A percentile compares a stretch with the other conserved stretches of the same genome.
Conservation (phyloP, 2,797 vertebrate species). For the Crax fasciolata region DNA sequence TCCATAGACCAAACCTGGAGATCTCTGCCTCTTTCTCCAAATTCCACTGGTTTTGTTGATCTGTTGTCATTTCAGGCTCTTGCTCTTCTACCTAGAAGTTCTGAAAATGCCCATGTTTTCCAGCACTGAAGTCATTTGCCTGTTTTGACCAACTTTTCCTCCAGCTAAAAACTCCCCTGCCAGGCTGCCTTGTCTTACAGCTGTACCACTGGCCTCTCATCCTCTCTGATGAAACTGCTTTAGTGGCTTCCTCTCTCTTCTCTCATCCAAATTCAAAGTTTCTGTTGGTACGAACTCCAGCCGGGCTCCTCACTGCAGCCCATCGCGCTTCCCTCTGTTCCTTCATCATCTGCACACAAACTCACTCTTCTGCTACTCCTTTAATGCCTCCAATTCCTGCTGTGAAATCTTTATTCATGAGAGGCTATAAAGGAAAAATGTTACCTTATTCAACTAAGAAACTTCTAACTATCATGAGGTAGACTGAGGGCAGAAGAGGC, state of each 20-base stretch:
- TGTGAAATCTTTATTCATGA: background rate
- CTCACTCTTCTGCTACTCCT: background rate
- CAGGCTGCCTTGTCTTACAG: background rate
- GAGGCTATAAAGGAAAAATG: accelerated
- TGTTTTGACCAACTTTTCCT: constrained; percentile 3
- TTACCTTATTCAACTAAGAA: background rate
- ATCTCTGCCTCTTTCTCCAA: background rate
- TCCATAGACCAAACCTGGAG: background rate
- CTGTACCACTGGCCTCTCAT: background rate
- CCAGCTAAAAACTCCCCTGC: background rate
- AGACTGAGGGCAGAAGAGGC: background rate
- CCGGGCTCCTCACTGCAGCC: constrained; percentile 17
- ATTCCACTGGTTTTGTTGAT: background rate
- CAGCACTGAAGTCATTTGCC: background rate
- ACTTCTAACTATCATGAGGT: background rate
- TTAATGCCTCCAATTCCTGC: background rate
- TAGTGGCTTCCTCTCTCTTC: constrained; percentile 16
- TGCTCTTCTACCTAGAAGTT: background rate
- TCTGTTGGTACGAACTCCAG: background rate
- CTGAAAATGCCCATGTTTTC: background rate
- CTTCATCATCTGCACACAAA: background rate
- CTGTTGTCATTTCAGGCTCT: background rate
- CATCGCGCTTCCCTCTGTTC: background rate
- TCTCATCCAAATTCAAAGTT: background rate
- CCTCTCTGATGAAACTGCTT: constrained; percentile 17